phyloP scores from a whole-genome alignment of 2,888 invertebrate species.

The Eupithecia subfuscata region DNA sequence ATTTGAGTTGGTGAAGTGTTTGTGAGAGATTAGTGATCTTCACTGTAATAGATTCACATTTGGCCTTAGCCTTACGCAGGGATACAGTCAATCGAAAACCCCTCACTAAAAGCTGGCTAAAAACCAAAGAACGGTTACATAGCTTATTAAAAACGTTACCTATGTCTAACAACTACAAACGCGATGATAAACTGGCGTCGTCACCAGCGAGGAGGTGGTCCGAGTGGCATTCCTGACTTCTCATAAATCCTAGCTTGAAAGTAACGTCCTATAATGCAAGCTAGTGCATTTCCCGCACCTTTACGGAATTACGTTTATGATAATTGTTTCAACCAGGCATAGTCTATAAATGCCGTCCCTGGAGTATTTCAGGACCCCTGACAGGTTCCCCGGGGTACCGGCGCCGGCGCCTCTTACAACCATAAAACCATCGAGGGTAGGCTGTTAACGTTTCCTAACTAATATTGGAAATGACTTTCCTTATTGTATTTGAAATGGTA shows the following conservation, averaged over 20 bases:
- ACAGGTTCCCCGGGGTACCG: neutral
- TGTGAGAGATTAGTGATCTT: too few relatives aligned
- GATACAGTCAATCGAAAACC: neutral
- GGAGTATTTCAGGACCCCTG: neutral
- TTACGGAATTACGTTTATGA: neutral
- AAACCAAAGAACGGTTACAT: neutral
- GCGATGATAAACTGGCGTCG: neutral
- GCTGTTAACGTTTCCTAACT: neutral
- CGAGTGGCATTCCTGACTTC: neutral
- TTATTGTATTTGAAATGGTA: neutral
- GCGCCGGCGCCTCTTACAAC: neutral
- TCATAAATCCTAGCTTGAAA: neutral
- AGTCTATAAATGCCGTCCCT: neutral
- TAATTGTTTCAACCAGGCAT: neutral
- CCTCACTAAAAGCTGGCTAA: neutral
- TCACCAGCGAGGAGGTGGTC: neutral
- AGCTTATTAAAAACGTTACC: neutral
- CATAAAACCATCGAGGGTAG: neutral
- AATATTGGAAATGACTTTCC: neutral
- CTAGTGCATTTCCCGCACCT: neutral
- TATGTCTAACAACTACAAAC: neutral
- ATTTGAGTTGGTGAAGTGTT: neutral
- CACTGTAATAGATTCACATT: neutral
- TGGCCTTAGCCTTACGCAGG: neutral
- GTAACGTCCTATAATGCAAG: neutral